phyloP scores from a whole-genome alignment of 2,113 vertebrate species.

The Polyodon spathula region DNA sequence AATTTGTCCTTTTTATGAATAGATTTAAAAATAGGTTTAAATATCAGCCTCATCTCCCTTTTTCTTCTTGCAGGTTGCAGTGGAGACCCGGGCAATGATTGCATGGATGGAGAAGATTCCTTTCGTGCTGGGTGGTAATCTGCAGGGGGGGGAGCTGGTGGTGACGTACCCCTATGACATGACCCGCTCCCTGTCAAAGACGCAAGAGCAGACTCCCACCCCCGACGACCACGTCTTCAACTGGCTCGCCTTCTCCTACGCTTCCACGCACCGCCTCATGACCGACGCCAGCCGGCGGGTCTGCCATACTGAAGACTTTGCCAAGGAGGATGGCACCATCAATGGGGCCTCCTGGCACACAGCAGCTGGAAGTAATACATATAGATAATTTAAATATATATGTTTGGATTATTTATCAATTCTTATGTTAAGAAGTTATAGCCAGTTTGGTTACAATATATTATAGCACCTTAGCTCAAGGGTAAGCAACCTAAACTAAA shows the following conservation, averaged over 20 bases:
- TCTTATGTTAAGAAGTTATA: too few species aligned
- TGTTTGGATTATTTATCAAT: too few species aligned
- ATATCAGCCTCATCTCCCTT: constrained; percentile 15
- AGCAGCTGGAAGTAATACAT: constrained; percentile 88
- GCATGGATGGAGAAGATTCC: constrained; percentile 97
- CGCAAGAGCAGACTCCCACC: constrained; percentile 70
- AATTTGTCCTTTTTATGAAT: too few species aligned
- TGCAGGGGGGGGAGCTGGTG: constrained; percentile 93
- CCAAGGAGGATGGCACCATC: constrained; percentile 90
- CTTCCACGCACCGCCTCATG: constrained; percentile 93
- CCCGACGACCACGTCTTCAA: constrained; percentile 88
- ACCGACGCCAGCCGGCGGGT: constrained; percentile 74
- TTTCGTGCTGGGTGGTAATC: constrained; percentile 87
- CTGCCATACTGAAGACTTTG: constrained; percentile 88
- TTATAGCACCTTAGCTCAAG: too few species aligned
- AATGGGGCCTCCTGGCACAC: constrained; percentile 97
- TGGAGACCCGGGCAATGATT: constrained; percentile 81
- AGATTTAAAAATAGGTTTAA: constrained; percentile 20
- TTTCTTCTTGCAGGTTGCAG: constrained; percentile 63
- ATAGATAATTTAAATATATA: too few species aligned
- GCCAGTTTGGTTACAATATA: too few species aligned
- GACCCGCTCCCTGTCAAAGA: constrained; percentile 65
- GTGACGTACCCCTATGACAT: constrained; percentile 93
- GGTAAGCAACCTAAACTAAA: too few species aligned
- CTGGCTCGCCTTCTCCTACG: constrained; percentile 90